phyloP scores from a whole-genome alignment of 92 coral and sea anemone genomes.

The Virgularia gustaviana region DNA sequence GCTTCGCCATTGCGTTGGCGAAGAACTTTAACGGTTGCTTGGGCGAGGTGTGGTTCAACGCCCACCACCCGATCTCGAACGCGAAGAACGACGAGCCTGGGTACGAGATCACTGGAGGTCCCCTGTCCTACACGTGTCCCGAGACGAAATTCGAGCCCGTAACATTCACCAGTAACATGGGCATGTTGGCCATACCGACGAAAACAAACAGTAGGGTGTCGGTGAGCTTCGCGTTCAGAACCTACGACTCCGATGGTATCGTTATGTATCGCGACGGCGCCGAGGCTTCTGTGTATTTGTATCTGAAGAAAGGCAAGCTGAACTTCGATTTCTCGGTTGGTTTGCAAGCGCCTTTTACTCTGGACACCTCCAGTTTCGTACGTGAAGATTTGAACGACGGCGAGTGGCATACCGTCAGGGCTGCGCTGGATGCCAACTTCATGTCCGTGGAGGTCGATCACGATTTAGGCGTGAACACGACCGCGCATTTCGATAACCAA shows the following conservation, averaged over 20 bases:
- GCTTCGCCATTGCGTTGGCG: slow-evolving; percentile 45
- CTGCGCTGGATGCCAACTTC: slow-evolving; percentile 61
- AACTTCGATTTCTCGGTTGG: slow-evolving; percentile 65
- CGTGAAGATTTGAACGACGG: slow-evolving; percentile 80
- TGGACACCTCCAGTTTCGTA: slow-evolving; percentile 37
- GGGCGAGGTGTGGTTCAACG: slow-evolving; percentile 62
- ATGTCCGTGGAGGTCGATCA: slow-evolving; percentile 66
- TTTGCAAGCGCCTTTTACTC: slow-evolving; percentile 58
- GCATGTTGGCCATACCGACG: slow-evolving; percentile 61
- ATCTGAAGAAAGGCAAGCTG: slow-evolving; percentile 58
- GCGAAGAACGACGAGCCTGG: slow-evolving; percentile 38
- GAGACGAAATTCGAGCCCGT: slow-evolving; percentile 54
- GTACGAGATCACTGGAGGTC: slow-evolving; percentile 45
- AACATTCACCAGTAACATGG: slow-evolving; percentile 58
- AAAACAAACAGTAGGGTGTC: slow-evolving; percentile 59
- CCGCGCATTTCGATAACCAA: neutral
- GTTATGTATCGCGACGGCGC: slow-evolving; percentile 59
- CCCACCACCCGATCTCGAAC: slow-evolving; percentile 58
- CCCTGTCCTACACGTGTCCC: slow-evolving; percentile 58
- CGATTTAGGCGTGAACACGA: slow-evolving; percentile 48
- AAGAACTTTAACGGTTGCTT: slow-evolving; percentile 78
- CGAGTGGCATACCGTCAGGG: slow-evolving; percentile 80
- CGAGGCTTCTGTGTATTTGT: slow-evolving; percentile 57
- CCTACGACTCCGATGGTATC: slow-evolving; percentile 69
- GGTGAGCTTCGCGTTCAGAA: slow-evolving; percentile 66